phyloP scores from a whole-genome alignment of 2,797 vertebrate species.

The Staurois parvus region DNA sequence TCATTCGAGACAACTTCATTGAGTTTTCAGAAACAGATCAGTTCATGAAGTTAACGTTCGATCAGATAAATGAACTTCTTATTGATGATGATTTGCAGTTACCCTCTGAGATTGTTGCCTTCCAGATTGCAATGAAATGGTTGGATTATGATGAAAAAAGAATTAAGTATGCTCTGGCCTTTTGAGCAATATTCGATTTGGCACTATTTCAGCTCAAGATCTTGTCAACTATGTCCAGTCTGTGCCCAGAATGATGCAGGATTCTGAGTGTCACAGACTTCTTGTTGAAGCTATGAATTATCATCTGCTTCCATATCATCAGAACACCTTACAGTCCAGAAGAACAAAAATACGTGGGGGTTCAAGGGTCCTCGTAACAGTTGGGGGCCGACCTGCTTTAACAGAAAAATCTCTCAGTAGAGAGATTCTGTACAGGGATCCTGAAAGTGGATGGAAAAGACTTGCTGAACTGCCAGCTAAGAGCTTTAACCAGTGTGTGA shows the following conservation, averaged over 20 bases:
- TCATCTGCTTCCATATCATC: constrained; percentile 95
- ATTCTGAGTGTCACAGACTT: constrained; percentile 94
- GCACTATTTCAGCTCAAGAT: constrained; percentile 97
- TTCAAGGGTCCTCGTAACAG: constrained; percentile 90
- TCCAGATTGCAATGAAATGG: constrained; percentile 98
- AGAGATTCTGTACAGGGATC: constrained; percentile 94
- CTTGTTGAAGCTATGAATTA: constrained; percentile 99
- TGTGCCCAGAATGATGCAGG: constrained; percentile 98
- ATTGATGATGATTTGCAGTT: constrained; percentile 93
- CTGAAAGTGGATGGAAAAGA: constrained; percentile 93
- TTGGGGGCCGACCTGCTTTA: constrained; percentile 93
- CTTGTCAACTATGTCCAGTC: constrained; percentile 95
- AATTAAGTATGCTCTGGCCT: constrained; percentile 93
- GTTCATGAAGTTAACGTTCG: constrained; percentile 97
- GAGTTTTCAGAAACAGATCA: constrained; percentile 98
- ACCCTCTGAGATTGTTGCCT: constrained; percentile 95
- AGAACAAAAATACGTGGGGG: constrained; percentile 97
- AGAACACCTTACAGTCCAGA: constrained; percentile 97
- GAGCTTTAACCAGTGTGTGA: constrained; percentile 98
- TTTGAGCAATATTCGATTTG: constrained; percentile 92
- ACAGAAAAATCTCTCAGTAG: constrained; percentile 98
- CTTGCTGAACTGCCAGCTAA: constrained; percentile 97
- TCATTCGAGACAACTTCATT: constrained; percentile 97
- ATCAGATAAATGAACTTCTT: constrained; percentile 97
- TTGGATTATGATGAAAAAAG: constrained; percentile 98